Evolutionary conservation across 2,113 vertebrate genomes (phyloP).

Genomic region (Odocoileus hemionus): DNA sequence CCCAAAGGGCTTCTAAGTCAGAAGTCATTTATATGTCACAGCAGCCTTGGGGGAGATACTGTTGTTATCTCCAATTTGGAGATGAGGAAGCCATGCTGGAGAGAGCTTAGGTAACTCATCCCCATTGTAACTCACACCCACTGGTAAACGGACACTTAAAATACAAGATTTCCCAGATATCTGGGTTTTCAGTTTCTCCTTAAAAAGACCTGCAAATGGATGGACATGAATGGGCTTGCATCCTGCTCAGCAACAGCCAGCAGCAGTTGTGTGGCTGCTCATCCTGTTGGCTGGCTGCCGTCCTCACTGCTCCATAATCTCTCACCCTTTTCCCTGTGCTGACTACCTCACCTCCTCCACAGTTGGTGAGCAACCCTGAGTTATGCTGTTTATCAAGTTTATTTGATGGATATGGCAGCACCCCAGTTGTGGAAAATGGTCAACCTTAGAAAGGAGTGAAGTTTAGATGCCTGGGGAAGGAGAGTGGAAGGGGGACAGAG

Average conservation of each 20-base stretch:
- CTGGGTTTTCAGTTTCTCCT: background rate
- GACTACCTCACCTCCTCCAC: background rate
- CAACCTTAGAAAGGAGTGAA: background rate
- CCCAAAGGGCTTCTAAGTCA: background rate
- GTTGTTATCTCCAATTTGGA: background rate
- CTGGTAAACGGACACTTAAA: background rate
- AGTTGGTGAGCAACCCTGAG: background rate
- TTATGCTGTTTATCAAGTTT: background rate
- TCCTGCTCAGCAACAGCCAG: background rate
- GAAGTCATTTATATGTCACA: background rate
- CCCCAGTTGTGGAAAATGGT: background rate
- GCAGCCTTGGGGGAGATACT: background rate
- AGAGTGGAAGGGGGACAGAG: background rate
- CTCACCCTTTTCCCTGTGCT: background rate
- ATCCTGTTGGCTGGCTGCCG: background rate
- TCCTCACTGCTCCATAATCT: background rate
- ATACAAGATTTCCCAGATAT: background rate
- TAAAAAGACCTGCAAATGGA: background rate
- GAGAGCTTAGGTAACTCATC: background rate
- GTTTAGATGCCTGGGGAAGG: background rate
- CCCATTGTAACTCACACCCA: too few species aligned
- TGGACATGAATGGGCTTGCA: fast-evolving
- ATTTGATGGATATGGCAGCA: background rate
- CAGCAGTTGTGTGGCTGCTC: background rate
- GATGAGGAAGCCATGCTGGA: background rate